Base-by-base conservation (phyloP, 2,888 invertebrate genomes). In the Barypeithes pellucidus region DNA sequence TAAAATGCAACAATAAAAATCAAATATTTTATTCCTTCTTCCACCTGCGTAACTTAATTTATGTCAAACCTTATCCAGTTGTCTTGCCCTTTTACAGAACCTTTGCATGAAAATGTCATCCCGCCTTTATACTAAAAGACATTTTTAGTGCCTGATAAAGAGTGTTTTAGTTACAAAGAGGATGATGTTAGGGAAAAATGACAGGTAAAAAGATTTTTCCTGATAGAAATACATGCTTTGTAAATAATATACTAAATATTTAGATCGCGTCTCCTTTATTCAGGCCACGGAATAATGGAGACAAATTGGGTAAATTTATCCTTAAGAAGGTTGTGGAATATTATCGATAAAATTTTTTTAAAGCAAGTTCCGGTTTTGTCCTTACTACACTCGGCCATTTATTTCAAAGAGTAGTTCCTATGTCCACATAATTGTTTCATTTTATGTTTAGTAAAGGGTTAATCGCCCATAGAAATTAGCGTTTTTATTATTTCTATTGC, bases 81-180 rank as follows among this genome's bases (percentile, higher is more conserved):
- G 52, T 52, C 52, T 24, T 24, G 29, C 29, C 52, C 29, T 52
- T 52, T 52, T 22, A 22, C 9, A 29, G n/a, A 3, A 29, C 29
- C 14, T 52, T 52, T 29, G 14, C 52, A 52, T 52, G 29, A 29
- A 52, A 29, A 52, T 52, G 52, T 52, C 52, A 52, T 14, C 52
- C 14, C 2, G 29, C 52, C 52, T 52, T 52, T 52, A 52, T 24
- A 14, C 14, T 29, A n/a, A 52, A 52, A 52, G 50, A 52, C 24
- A 5, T 52, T 52, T 52, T 52, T 52, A 52, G 52, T 52, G 52
- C 29, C 29, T 52, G 29, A 24, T 52, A 52, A 52, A 52, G n/a
- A 24, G 52, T 52, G 29, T 52, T 52, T 52, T 52, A 52, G 29
- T 29, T 52, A 29, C 52, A n/a, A 52, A 52, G 24, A 52, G 29